Evolutionary conservation across 2,113 vertebrate genomes (phyloP).

Genomic region (Boulengeromyrus knoepffleri): DNA sequence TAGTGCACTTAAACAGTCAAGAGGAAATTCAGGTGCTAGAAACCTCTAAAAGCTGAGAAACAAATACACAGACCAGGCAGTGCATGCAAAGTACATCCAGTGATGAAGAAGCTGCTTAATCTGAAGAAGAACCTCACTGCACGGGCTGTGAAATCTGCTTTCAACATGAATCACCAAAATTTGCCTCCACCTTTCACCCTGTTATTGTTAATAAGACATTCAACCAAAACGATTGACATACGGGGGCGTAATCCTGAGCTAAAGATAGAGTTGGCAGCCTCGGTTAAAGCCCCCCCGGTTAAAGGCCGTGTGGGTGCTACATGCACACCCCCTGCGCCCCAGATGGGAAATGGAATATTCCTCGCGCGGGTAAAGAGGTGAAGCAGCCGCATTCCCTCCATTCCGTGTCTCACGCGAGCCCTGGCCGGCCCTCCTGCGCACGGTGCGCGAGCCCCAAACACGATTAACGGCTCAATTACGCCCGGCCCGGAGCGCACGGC

Average conservation of each 20-base stretch:
- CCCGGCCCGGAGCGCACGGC: conserved; percentile 26
- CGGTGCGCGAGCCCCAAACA: conserved; percentile 42
- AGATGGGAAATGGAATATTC: not conserved
- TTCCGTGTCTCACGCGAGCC: conserved; percentile 4
- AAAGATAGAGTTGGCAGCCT: not conserved
- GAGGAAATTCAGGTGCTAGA: not conserved
- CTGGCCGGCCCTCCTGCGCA: conserved; percentile 24
- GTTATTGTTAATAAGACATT: not conserved
- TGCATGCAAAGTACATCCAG: not conserved
- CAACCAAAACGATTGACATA: not conserved
- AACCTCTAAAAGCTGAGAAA: not conserved
- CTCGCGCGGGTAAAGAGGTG: not conserved
- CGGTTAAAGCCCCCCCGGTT: not conserved
- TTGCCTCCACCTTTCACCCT: not conserved
- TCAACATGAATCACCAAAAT: not conserved
- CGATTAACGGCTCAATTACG: conserved; percentile 49
- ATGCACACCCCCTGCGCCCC: not conserved
- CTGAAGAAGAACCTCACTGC: not conserved
- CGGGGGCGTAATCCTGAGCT: not conserved
- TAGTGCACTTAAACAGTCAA: not conserved
- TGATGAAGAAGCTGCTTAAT: not conserved
- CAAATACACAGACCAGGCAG: not conserved
- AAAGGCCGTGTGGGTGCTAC: not conserved
- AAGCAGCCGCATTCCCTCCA: not conserved
- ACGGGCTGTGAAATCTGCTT: not conserved